These are phyloP conservation scores for Leptosomus discolor DNA, from an alignment of 2,113 vertebrate genomes.

Conservation along the genomic window DNA sequence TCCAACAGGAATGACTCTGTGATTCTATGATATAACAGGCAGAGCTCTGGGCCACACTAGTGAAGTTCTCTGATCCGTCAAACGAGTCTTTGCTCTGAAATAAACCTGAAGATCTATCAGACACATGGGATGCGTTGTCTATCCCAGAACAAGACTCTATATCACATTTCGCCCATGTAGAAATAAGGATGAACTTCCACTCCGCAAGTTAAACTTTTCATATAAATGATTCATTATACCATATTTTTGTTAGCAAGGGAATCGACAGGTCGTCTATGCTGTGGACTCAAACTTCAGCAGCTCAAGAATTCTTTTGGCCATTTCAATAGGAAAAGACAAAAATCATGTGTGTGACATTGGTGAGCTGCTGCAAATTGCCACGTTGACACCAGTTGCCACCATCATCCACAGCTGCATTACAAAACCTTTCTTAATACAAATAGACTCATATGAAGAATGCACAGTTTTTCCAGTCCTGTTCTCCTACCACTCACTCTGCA, in stretches of 20 bases:
- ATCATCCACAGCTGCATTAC: not conserved
- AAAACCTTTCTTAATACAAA: not conserved
- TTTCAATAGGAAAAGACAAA: not conserved
- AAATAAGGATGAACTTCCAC: not conserved
- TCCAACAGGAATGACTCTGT: no score
- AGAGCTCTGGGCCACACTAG: not conserved
- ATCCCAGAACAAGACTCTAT: not conserved
- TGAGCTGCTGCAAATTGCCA: not conserved
- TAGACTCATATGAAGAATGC: not conserved
- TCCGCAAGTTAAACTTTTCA: not conserved
- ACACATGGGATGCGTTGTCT: not conserved
- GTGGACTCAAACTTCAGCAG: not conserved
- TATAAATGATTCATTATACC: not conserved
- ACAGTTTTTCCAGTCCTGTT: not conserved
- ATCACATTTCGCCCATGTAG: not conserved
- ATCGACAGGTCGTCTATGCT: not conserved
- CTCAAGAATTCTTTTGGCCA: not conserved
- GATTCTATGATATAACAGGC: not conserved
- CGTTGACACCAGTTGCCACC: not conserved
- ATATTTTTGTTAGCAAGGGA: not conserved
- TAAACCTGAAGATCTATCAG: not conserved
- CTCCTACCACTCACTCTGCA: not conserved
- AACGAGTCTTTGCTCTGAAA: not conserved
- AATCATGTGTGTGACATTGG: not conserved
- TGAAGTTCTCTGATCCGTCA: not conserved